Conservation (phyloP, 2,797 vertebrate species). For the Stomatorhinus walkeri region DNA sequence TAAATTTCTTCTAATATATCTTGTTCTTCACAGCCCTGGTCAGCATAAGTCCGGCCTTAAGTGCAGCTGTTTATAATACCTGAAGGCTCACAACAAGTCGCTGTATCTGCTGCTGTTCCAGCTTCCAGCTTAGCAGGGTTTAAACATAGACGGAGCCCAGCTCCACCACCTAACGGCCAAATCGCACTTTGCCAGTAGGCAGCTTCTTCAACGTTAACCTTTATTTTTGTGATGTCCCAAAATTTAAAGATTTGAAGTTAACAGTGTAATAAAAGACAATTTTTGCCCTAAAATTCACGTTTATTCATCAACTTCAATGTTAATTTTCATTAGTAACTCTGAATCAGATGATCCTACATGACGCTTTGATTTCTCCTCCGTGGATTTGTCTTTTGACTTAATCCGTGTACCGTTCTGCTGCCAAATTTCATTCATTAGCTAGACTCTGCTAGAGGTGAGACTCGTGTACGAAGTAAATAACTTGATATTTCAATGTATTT, state of each 20-base stretch:
- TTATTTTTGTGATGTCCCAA: not conserved
- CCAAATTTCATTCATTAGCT: not conserved
- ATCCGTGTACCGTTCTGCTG: not conserved
- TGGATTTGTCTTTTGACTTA: not conserved
- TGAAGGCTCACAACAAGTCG: no score
- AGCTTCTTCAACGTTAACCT: not conserved
- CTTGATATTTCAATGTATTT: not conserved
- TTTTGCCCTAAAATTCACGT: not conserved
- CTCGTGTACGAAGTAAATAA: not conserved
- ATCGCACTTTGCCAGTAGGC: not conserved
- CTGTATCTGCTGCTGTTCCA: no score
- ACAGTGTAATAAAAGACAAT: not conserved
- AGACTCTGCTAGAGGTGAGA: not conserved
- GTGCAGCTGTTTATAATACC: no score
- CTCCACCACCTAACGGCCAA: not conserved
- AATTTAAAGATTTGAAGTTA: not conserved
- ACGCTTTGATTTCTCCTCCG: not conserved
- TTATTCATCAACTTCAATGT: not conserved
- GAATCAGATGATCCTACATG: not conserved
- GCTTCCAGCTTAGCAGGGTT: not conserved
- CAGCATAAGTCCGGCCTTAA: no score
- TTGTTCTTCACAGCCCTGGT: not conserved
- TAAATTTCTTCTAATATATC: not conserved
- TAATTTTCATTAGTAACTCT: not conserved
- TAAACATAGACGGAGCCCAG: not conserved